Conservation (phyloP, 2,888 invertebrate species). For the Diarsia mendica region DNA sequence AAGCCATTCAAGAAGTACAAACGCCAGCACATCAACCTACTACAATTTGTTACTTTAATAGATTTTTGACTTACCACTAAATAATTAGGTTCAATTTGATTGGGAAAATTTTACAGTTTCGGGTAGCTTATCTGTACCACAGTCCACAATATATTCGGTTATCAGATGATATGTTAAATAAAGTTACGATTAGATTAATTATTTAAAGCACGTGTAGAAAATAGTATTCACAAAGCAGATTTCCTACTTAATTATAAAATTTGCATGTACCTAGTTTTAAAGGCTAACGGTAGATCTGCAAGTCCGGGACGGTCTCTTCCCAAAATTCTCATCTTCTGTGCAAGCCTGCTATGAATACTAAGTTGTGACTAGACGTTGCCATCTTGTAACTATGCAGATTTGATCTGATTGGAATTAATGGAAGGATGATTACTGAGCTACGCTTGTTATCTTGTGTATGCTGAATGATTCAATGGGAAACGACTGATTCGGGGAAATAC, state of each 20-base stretch:
- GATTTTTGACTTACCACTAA: too few relatives aligned
- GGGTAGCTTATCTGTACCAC: too few relatives aligned
- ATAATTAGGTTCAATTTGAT: too few relatives aligned
- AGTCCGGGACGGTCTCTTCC: conserved; percentile 29
- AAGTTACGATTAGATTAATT: neutral
- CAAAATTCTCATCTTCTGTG: conserved; percentile 51
- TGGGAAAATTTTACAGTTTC: too few relatives aligned
- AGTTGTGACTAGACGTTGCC: conserved; percentile 33
- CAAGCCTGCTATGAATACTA: conserved; percentile 45
- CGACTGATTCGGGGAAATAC: conserved; percentile 16
- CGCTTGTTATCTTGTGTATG: conserved; percentile 34
- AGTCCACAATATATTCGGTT: neutral
- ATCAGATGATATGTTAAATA: neutral
- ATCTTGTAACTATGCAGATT: conserved; percentile 55
- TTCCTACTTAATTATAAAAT: conserved; percentile 16
- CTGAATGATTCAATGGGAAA: conserved; percentile 56
- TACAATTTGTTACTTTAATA: too few relatives aligned
- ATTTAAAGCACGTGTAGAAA: neutral
- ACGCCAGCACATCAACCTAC: too few relatives aligned
- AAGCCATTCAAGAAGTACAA: neutral
- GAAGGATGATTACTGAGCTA: conserved; percentile 38
- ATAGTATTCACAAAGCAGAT: neutral
- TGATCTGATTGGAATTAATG: conserved; percentile 57
- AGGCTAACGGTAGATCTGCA: conserved; percentile 40
- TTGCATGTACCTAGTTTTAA: conserved; percentile 22